A percentile compares a stretch with the other conserved stretches of the same genome.
phyloP scores from a whole-genome alignment of 1,140 invertebrate genomes.

The Tachypleus tridentatus region DNA sequence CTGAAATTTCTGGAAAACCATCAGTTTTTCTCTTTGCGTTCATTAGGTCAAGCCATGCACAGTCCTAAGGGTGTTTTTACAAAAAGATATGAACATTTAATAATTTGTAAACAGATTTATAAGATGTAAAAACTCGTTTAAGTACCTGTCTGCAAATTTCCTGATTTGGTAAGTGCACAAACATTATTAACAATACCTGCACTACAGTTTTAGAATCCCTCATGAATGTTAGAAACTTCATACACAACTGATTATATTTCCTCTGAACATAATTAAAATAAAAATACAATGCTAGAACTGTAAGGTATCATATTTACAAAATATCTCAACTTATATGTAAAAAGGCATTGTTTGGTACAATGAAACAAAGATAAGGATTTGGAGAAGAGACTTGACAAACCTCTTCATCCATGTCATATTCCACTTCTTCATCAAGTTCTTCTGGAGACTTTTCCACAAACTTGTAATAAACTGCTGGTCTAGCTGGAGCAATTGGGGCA shows the following conservation, averaged over 20 bases:
- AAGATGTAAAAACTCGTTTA: no score
- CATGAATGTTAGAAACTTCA: slow-evolving; percentile 9
- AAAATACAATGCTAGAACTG: no score
- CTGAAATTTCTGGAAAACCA: slow-evolving; percentile 53
- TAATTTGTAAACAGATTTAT: no score
- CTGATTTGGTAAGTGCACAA: no score
- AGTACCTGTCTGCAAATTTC: no score
- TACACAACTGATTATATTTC: not conserved
- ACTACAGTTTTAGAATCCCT: no score
- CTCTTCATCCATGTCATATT: slow-evolving; percentile 97
- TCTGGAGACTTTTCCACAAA: slow-evolving; percentile 92
- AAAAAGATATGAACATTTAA: no score
- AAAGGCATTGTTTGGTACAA: not conserved
- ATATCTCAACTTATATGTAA: no score
- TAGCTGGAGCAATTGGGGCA: slow-evolving; percentile 61
- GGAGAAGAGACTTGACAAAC: slow-evolving; percentile 18
- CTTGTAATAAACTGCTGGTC: slow-evolving; percentile 62
- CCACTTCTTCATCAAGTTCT: slow-evolving; percentile 84
- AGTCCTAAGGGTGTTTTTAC: slow-evolving; percentile 43
- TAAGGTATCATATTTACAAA: no score
- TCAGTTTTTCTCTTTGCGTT: slow-evolving; percentile 63
- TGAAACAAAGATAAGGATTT: not conserved
- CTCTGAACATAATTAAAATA: no score
- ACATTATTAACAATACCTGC: no score
- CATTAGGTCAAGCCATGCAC: slow-evolving; percentile 77